phyloP scores from a whole-genome alignment of 2,888 invertebrate genomes.

The Eutolmus rufibarbis region DNA sequence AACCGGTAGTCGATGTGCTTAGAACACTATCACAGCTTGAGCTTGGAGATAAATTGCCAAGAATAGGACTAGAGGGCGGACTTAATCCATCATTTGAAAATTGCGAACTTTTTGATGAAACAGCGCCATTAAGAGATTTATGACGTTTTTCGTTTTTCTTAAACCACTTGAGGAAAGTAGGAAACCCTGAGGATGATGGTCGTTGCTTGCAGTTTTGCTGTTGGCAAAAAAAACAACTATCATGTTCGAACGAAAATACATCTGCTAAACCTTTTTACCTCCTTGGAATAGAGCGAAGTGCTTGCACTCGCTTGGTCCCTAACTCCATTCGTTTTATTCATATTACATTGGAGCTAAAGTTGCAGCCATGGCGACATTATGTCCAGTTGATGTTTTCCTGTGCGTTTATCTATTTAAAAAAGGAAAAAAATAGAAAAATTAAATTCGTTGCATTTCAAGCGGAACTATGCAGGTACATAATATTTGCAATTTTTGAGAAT shows the following conservation, averaged over 20 bases:
- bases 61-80: slow-evolving; percentile 39
- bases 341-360: slow-evolving; percentile 35
- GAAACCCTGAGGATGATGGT: slow-evolving; percentile 41
- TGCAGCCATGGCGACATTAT: background rate
- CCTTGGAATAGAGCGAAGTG: slow-evolving; percentile 47
- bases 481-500: background rate
- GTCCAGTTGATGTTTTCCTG: background rate
- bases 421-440: background rate
- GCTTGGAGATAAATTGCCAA: slow-evolving; percentile 54
- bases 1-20: slow-evolving; percentile 77
- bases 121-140: background rate
- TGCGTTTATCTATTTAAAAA: background rate
- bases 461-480: background rate
- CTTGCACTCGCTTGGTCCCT: slow-evolving; percentile 46
- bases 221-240: background rate
- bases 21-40: slow-evolving; percentile 70
- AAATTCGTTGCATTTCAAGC: background rate
- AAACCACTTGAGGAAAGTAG: slow-evolving; percentile 77
- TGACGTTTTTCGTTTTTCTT: slow-evolving; percentile 64
- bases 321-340: slow-evolving; percentile 46
- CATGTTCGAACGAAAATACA: background rate
- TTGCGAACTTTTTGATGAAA: background rate
- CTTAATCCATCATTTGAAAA: slow-evolving; percentile 49
- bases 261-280: slow-evolving; percentile 26
- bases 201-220: slow-evolving; percentile 51